A percentile compares a stretch with the other conserved stretches of the same genome.
phyloP scores from a whole-genome alignment of 2,888 invertebrate genomes.

The Gasteruption jaculator region DNA sequence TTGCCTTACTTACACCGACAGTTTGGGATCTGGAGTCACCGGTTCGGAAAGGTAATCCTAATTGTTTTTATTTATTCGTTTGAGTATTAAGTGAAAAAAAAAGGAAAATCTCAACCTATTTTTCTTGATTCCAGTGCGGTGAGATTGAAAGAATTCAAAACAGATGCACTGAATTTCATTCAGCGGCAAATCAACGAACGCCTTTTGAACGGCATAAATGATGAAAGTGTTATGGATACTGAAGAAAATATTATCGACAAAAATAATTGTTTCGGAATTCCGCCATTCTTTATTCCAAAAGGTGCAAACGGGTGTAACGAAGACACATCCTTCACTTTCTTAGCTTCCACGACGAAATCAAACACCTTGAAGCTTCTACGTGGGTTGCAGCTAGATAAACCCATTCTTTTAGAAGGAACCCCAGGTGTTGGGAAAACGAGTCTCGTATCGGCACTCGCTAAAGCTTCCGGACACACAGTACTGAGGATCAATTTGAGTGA shows the following conservation, averaged over 20 bases:
- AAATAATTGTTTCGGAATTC: slow-evolving; percentile 62
- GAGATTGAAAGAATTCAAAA: slow-evolving; percentile 46
- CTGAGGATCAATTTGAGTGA: slow-evolving; percentile 96
- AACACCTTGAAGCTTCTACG: slow-evolving; percentile 84
- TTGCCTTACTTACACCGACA: slow-evolving; percentile 85
- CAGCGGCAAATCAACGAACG: slow-evolving; percentile 53
- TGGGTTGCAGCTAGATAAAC: slow-evolving; percentile 85
- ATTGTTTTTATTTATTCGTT: slow-evolving; percentile 8
- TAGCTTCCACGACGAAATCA: slow-evolving; percentile 71
- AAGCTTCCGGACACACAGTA: slow-evolving; percentile 75
- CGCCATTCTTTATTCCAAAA: slow-evolving; percentile 70
- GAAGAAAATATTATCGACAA: slow-evolving; percentile 1
- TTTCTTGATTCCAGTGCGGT: slow-evolving; percentile 36
- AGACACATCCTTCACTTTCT: slow-evolving; percentile 62
- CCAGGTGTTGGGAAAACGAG: slow-evolving; percentile 99
- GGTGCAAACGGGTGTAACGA: slow-evolving; percentile 45
- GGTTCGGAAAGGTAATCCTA: slow-evolving; percentile 60
- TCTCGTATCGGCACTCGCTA: slow-evolving; percentile 84
- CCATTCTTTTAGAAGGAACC: slow-evolving; percentile 92
- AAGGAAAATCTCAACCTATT: slow-evolving; percentile 1
- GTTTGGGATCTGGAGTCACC: slow-evolving; percentile 80
- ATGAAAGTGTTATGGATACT: background rate
- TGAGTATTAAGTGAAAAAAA: slow-evolving; percentile 1
- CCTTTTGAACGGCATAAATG: slow-evolving; percentile 13
- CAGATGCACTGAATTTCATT: slow-evolving; percentile 58